Percentiles rank a stretch among this genome's conserved stretches.
These are phyloP conservation scores for Huso huso DNA, from an alignment of 2,797 vertebrate genomes.

Conservation along the genomic window DNA sequence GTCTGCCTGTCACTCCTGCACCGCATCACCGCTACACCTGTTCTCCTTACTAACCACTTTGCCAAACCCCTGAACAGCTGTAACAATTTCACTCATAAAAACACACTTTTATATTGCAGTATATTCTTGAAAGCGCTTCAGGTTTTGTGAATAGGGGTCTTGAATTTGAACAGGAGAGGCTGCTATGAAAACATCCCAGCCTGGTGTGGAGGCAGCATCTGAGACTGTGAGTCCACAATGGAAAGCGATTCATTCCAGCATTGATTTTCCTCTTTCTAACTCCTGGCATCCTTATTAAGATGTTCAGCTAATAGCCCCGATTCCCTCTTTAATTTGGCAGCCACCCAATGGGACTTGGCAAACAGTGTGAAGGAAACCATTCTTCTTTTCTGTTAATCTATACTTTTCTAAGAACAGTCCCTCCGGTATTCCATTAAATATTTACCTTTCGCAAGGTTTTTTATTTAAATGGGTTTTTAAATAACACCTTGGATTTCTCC, in stretches of 20 bases:
- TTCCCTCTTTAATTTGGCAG: slow-evolving; percentile 1
- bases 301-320: background rate
- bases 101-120: background rate
- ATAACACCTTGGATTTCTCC: too few species aligned
- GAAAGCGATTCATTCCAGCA: background rate
- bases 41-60: too few species aligned
- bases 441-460: background rate
- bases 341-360: background rate
- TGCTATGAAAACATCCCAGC: background rate
- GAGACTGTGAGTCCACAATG: too few species aligned
- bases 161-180: background rate
- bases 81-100: background rate
- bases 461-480: background rate
- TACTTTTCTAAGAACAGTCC: background rate
- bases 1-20: too few species aligned
- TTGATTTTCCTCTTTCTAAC: background rate
- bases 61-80: background rate
- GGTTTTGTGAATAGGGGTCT: background rate
- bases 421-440: background rate
- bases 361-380: background rate
- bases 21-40: too few species aligned
- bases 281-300: background rate
- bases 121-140: background rate
- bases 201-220: too few species aligned
- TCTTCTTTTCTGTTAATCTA: background rate